Percentiles rank a stretch among this genome's conserved stretches.
Conservation (phyloP, 2,113 vertebrate genomes). For the Gallinago media region DNA sequence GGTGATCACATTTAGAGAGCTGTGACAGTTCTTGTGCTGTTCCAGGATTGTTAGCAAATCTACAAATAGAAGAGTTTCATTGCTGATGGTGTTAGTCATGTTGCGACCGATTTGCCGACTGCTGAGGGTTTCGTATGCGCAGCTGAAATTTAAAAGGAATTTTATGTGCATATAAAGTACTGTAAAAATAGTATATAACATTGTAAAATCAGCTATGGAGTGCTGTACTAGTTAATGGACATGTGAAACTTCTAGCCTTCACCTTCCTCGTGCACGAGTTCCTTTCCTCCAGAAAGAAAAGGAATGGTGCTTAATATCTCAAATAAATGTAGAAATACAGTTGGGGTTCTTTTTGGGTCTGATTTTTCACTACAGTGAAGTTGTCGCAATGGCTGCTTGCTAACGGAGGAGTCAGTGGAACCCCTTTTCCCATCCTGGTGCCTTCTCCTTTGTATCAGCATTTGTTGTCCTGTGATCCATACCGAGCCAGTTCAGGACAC, state of each 20-base stretch:
- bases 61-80: constrained; percentile 37
- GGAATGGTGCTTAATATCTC: constrained; percentile 61
- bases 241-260: constrained; percentile 47
- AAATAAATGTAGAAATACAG: constrained; percentile 62
- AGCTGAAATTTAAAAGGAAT: constrained; percentile 48
- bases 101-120: constrained; percentile 32
- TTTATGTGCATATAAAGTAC: constrained; percentile 58
- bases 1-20: not conserved
- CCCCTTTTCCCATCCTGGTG: not conserved
- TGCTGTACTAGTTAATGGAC: constrained; percentile 55
- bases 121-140: constrained; percentile 34
- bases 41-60: not conserved
- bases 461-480: not conserved
- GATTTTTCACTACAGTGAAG: constrained; percentile 21
- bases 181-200: constrained; percentile 61
- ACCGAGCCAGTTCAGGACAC: not conserved
- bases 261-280: constrained; percentile 47
- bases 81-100: constrained; percentile 48
- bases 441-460: not conserved
- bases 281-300: constrained; percentile 59
- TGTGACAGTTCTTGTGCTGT: constrained; percentile 17
- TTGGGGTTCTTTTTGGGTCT: constrained; percentile 24
- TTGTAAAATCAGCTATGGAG: constrained; percentile 59
- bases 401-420: not conserved
- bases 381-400: not conserved